A percentile compares a stretch with the other conserved stretches of the same genome.
Conservation (phyloP, 2,888 invertebrate genomes). For the Exephanes ischioxanthus region DNA sequence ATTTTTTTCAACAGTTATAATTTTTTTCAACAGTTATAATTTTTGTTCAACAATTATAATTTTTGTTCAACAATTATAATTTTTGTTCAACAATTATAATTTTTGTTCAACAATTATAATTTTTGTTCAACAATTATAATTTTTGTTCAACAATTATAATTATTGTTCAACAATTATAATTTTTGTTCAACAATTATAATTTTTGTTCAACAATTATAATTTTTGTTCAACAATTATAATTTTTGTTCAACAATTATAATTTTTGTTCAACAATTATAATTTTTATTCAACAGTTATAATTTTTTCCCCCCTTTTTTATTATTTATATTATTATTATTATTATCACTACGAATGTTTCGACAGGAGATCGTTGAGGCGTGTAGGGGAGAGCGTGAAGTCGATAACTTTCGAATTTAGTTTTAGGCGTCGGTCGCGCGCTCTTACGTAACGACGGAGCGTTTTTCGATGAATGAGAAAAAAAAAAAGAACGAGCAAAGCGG, state of each 20-base stretch:
- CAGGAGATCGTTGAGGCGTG: background rate
- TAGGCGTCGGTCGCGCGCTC: background rate
- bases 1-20: background rate
- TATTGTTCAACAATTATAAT: no score
- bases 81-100: no score
- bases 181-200: no score
- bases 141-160: no score
- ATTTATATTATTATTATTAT: slow-evolving; percentile 9
- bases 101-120: no score
- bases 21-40: background rate
- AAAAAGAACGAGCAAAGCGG: background rate
- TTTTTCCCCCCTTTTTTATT: background rate
- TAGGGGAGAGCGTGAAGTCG: background rate
- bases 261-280: background rate
- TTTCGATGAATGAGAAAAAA: slow-evolving; percentile 42
- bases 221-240: no score
- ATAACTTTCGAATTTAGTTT: slow-evolving; percentile 45
- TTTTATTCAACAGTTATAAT: no score
- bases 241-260: background rate
- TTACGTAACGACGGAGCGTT: slow-evolving; percentile 3
- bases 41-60: no score
- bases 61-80: no score
- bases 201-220: no score
- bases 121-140: no score
- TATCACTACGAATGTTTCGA: background rate